Evolutionary conservation across 2,797 vertebrate species (phyloP).

Genomic region (Pelodytes ibericus): DNA sequence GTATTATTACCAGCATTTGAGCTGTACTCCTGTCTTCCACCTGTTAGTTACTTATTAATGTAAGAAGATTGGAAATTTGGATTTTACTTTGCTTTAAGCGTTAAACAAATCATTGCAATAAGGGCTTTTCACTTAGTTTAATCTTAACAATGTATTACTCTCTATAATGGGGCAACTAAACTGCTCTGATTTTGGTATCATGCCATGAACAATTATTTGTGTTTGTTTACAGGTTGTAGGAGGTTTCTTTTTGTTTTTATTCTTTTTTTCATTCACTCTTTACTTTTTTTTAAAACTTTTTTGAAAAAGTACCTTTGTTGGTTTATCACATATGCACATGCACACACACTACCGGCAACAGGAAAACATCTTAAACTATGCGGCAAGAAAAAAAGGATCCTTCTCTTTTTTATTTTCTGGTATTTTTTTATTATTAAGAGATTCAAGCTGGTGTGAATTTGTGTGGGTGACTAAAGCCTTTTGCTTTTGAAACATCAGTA

Average conservation of each 20-base stretch:
- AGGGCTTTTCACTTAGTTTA: background rate
- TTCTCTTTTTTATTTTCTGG: too few relatives aligned
- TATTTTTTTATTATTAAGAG: background rate
- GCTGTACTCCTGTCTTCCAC: too few relatives aligned
- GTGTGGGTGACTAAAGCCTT: constrained; percentile 20
- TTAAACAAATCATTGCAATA: too few relatives aligned
- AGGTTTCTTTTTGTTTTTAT: background rate
- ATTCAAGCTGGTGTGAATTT: constrained; percentile 1
- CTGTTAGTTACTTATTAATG: too few relatives aligned
- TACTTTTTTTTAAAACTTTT: too few relatives aligned
- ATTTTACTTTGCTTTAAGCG: too few relatives aligned
- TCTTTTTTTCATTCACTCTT: background rate
- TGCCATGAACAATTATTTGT: background rate
- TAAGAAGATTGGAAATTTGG: too few relatives aligned
- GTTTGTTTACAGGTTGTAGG: background rate
- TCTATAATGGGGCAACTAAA: background rate
- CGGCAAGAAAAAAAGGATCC: background rate
- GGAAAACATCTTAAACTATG: too few relatives aligned
- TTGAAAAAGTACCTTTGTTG: background rate
- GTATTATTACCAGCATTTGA: too few relatives aligned
- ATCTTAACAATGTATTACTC: background rate
- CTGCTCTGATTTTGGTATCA: background rate
- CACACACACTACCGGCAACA: background rate
- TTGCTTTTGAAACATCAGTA: constrained; percentile 23
- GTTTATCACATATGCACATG: background rate